Conservation (phyloP, 2,113 vertebrate genomes). For the Phrynocephalus versicolor region DNA sequence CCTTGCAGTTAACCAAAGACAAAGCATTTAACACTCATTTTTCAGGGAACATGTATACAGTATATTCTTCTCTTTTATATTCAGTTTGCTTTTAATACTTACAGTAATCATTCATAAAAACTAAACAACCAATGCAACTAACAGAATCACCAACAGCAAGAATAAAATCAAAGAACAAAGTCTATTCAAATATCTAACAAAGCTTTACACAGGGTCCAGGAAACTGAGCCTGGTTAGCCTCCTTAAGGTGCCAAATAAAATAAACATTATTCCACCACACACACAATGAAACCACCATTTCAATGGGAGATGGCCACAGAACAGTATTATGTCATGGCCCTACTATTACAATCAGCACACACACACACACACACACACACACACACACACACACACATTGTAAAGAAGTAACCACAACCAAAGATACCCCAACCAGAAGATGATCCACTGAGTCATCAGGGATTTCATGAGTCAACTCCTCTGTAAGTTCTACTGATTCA, state of each 20-base stretch:
- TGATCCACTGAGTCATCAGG: too few species aligned
- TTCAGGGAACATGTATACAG: neutral
- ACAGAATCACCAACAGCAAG: neutral
- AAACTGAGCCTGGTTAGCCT: neutral
- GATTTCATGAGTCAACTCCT: too few species aligned
- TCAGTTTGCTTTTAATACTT: neutral
- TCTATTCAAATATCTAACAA: neutral
- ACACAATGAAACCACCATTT: too few species aligned
- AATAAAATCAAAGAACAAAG: neutral
- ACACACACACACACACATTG: too few species aligned
- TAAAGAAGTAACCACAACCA: neutral
- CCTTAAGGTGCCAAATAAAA: neutral
- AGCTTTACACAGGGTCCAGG: neutral
- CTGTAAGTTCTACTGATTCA: too few species aligned
- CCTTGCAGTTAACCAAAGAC: neutral
- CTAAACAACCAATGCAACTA: neutral
- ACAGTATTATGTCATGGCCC: neutral
- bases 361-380: too few species aligned
- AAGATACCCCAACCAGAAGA: neutral
- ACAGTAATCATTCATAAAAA: neutral
- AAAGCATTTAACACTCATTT: neutral
- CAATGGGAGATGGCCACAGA: neutral
- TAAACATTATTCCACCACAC: neutral
- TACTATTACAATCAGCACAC: neutral
- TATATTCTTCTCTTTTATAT: neutral